Percentiles rank a stretch among this genome's conserved stretches.
Conservation (phyloP, 92 coral and sea anemone genomes). For the Porites lobata region DNA sequence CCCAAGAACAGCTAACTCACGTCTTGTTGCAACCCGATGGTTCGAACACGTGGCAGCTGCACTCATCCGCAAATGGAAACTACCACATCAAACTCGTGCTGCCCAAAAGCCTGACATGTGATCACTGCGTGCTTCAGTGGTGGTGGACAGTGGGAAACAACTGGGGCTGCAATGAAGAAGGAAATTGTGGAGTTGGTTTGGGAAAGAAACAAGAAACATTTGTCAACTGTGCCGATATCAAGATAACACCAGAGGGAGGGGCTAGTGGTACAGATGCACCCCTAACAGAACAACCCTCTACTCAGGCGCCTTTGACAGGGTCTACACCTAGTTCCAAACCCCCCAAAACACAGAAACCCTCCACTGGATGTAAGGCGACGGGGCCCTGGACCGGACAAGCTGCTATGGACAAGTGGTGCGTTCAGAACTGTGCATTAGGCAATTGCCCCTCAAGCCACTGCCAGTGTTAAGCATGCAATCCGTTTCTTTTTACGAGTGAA, state of each 20-base stretch:
- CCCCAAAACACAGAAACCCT: not conserved
- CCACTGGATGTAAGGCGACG: conserved; percentile 59
- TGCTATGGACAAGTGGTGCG: conserved; percentile 75
- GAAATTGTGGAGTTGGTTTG: conserved; percentile 69
- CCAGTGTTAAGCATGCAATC: conserved; percentile 20
- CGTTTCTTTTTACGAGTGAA: not conserved
- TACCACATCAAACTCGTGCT: conserved; percentile 69
- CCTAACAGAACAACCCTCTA: not conserved
- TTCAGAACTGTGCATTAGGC: conserved; percentile 65
- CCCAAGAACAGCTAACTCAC: conserved; percentile 74
- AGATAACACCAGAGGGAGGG: conserved; percentile 47
- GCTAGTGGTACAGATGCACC: not conserved
- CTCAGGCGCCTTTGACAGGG: not conserved
- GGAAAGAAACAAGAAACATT: conserved; percentile 81
- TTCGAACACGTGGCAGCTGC: conserved; percentile 46
- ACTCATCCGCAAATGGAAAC: conserved; percentile 34
- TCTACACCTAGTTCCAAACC: not conserved
- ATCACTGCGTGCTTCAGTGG: conserved; percentile 97
- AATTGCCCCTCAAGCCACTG: conserved; percentile 76
- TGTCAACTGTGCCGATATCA: conserved; percentile 81
- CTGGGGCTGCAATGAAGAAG: conserved; percentile 82
- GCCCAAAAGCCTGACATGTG: conserved; percentile 84
- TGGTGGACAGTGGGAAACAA: conserved; percentile 98
- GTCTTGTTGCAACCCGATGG: conserved; percentile 68
- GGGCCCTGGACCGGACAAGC: conserved; percentile 68